Percentiles rank a stretch among this genome's conserved stretches.
Evolutionary conservation across 2,113 vertebrate species (phyloP).

Genomic region (Lagopus leucura): DNA sequence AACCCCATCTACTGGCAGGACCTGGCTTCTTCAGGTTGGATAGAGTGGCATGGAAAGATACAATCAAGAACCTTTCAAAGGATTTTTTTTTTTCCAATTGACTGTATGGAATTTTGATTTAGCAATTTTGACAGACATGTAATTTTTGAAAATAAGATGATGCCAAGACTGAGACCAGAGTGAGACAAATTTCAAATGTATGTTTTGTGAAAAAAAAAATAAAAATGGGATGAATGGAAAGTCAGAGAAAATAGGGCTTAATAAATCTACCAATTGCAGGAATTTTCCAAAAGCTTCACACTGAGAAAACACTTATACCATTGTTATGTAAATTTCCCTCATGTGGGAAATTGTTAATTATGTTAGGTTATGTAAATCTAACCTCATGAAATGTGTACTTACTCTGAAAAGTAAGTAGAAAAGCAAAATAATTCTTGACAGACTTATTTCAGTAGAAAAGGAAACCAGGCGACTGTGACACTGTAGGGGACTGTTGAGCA

Average conservation of each 20-base stretch:
- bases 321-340: not conserved
- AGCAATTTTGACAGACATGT: not conserved
- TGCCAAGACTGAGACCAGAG: not conserved
- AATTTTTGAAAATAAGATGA: not conserved
- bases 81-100: not conserved
- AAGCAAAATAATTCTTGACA: not conserved
- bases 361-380: not conserved
- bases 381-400: not conserved
- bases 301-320: not conserved
- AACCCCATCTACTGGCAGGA: not conserved
- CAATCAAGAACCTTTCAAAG: not conserved
- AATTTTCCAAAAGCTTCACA: not conserved
- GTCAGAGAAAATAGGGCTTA: not conserved
- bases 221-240: not conserved
- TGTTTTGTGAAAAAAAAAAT: not conserved
- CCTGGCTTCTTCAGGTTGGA: not conserved
- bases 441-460: not conserved
- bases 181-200: not conserved
- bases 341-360: too few relatives aligned
- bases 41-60: not conserved
- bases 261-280: not conserved
- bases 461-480: not conserved
- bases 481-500: rapidly evolving
- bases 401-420: not conserved
- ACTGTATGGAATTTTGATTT: not conserved